Evolutionary conservation across 2,888 invertebrate genomes (phyloP), one percentile per base, ranked within the genome.

Genomic region (Mythimna pallens): DNA sequence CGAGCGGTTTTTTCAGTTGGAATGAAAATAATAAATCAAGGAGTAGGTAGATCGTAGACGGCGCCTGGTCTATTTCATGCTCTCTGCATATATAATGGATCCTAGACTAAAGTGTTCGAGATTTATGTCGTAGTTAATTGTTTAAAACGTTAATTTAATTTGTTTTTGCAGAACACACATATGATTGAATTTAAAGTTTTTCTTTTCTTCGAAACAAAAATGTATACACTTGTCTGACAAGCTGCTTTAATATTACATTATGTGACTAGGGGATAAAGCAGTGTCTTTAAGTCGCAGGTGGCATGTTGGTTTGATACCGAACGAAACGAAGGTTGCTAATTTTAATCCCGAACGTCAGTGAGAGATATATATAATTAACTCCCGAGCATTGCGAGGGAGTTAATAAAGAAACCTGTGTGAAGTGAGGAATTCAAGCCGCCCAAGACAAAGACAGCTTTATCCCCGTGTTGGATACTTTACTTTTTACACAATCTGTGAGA

Each of bases 1-100:
- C 76, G 75, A 88, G 83, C 89, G 80, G 90, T 94, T 93, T 93
- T 93, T 92, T 89, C 90, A 91, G 89, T 88, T 90, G 88, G 91
- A 94, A 94, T 94, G 92, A 93, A 93, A 93, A 89, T 91, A 93
- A 93, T 95, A 94, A 95, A 94, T 95, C 94, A 94, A 87, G 82
- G 81, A 85, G 87, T 87, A 89, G 88, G 86, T 91, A 89, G 92
- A 91, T 90, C 89, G 91, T 89, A 91, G 91, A 89, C 88, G 90
- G 91, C 52, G 90, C 90, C 92, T 87, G 90, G 90, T 91, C 91
- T 92, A 91, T 91, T 92, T 91, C 89, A 89, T 91, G 88, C 89
- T 81, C 81, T 88, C 81, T 89, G 91, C 88, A 91, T 92, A 86
- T 87, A 88, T 89, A 89, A 88, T 88, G 83, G 79, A 84, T 86